Evolutionary conservation across 2,888 invertebrate species (phyloP), one percentile per base, ranked within the genome.

Genomic region (Myathropa florea): DNA sequence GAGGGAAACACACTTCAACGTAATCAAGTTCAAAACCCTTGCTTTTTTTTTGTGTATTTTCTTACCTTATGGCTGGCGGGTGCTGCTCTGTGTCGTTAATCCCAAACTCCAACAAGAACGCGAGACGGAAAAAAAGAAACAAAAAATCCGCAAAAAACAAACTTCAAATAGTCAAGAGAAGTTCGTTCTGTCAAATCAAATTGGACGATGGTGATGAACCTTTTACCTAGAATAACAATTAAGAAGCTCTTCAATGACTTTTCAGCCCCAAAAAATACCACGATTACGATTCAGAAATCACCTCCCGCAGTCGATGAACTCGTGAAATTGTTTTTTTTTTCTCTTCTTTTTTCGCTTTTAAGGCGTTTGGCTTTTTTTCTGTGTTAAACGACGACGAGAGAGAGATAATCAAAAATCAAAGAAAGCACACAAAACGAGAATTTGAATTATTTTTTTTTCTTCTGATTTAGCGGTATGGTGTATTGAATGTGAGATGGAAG

Each of bases 261-360:
- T 68, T 63, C 12, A 60, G 65, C 1, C 65, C 60, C 70, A 70
- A 57, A 24, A n/a, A 53, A 61, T 71, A 57, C 60, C 61, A 84
- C 71, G 46, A 68, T 73, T 72, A 81, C 68, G 39, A 79, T 61
- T 65, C 61, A 67, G 53, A 70, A 81, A 73, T 60, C 28, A 77
- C 77, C 59, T 46, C 68, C 63, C 61, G 72, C 63, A 85, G 85
- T 81, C 85, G 85, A 65, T 77, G 85, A 85, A 85, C 85, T 85
- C 77, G 72, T 81, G 55, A 81, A 76, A 71, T 72, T 65, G 68
- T 63, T 79, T 36, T 63, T 61, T 70, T 60, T 23, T 68, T 57
- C 26, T 57, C 26, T 75, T 4, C 6, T 39, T 46, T 46, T 21
- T 18, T 18, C 18, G n/a, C 18, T 6, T 46, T 46, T 46, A 18